phyloP scores from a whole-genome alignment of 2,888 invertebrate genomes.

The Drosophila infuscata region DNA sequence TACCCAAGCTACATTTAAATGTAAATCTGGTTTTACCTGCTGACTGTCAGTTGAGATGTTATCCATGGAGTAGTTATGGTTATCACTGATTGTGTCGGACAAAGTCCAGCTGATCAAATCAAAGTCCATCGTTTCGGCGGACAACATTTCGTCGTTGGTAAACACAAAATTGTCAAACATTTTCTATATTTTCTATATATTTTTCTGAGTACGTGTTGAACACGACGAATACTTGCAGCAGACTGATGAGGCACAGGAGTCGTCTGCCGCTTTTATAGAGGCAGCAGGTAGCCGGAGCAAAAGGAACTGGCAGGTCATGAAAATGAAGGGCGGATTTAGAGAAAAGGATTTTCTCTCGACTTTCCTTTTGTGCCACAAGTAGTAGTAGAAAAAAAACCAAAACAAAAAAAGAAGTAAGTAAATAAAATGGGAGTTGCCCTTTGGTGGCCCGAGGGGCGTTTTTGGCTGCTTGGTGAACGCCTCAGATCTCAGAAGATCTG shows the following conservation, averaged over 20 bases:
- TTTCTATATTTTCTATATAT: slow-evolving; percentile 2
- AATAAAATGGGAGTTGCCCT: slow-evolving; percentile 51
- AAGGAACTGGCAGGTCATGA: background rate
- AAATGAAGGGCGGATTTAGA: slow-evolving; percentile 27
- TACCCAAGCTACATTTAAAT: background rate
- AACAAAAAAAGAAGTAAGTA: slow-evolving; percentile 8
- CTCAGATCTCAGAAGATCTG: background rate
- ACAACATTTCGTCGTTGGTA: slow-evolving; percentile 67
- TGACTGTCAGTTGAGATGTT: slow-evolving; percentile 23
- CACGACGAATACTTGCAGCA: slow-evolving; percentile 62
- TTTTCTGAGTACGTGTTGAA: slow-evolving; percentile 51
- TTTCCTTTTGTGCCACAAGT: background rate
- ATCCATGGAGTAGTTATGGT: slow-evolving; percentile 40
- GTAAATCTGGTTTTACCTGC: slow-evolving; percentile 35
- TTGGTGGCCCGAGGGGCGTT: slow-evolving; percentile 62
- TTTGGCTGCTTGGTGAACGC: slow-evolving; percentile 49
- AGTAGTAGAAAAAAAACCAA: slow-evolving; percentile 6
- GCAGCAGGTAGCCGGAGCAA: slow-evolving; percentile 30
- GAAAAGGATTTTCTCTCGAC: slow-evolving; percentile 31
- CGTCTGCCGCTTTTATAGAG: slow-evolving; percentile 55
- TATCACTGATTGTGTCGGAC: slow-evolving; percentile 14
- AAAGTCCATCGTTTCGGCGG: slow-evolving; percentile 73
- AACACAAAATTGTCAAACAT: slow-evolving; percentile 72
- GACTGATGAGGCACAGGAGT: slow-evolving; percentile 49
- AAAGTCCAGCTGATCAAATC: slow-evolving; percentile 67